phyloP scores from a whole-genome alignment of 1,140 invertebrate species.

The Doryteuthis pealeii region DNA sequence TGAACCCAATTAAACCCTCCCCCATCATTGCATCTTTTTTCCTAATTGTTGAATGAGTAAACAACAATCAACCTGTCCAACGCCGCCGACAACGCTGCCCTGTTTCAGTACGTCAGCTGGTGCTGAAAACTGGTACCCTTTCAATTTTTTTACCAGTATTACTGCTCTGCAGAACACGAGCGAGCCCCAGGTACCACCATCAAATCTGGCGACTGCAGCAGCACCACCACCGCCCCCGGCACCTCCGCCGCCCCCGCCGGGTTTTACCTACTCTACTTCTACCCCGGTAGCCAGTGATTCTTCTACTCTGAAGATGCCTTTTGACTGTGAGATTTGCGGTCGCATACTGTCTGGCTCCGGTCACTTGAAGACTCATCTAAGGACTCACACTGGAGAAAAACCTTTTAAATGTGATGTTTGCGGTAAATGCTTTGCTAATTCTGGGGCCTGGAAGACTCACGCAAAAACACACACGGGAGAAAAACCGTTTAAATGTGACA shows the following conservation, averaged over 20 bases:
- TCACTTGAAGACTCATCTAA: constrained; percentile 7
- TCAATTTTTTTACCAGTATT: constrained; percentile 9
- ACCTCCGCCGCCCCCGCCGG: background rate
- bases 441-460: constrained; percentile 8
- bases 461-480: constrained; percentile 16
- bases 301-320: constrained; percentile 4
- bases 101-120: constrained; percentile 10
- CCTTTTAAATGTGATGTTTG: constrained; percentile 16
- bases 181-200: background rate
- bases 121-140: constrained; percentile 2
- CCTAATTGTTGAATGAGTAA: constrained; percentile 9
- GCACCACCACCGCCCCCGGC: background rate
- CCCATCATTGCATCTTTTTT: background rate
- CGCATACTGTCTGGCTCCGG: constrained; percentile 1
- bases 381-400: constrained; percentile 15
- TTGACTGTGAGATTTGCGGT: constrained; percentile 8
- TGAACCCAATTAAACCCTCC: too few species aligned
- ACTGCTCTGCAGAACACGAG: constrained; percentile 6
- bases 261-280: background rate
- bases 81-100: background rate
- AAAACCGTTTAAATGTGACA: constrained; percentile 14
- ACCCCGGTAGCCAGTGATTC: background rate
- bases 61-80: constrained; percentile 1
- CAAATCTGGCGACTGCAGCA: background rate
- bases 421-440: constrained; percentile 2